A percentile compares a stretch with the other conserved stretches of the same genome.
Evolutionary conservation across 2,888 invertebrate genomes (phyloP).

Genomic region (Cartodere bifasciata): DNA sequence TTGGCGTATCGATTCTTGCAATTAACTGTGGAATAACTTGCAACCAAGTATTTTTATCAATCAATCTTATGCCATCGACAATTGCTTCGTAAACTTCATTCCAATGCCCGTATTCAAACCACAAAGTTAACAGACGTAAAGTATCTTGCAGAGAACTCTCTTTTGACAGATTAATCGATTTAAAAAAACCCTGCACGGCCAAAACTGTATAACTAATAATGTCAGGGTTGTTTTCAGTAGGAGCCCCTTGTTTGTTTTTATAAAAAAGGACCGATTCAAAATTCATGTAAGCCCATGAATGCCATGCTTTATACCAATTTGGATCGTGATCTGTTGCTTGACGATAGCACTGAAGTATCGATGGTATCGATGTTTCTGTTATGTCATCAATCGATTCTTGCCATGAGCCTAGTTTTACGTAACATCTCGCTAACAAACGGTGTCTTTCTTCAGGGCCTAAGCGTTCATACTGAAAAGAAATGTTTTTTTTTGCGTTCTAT

Average conservation of each 20-base stretch:
- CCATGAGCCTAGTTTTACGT: slow-evolving; percentile 91
- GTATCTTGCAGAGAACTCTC: slow-evolving; percentile 95
- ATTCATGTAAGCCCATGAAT: slow-evolving; percentile 96
- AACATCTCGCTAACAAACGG: slow-evolving; percentile 47
- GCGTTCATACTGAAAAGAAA: too few species aligned
- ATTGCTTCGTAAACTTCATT: slow-evolving; percentile 89
- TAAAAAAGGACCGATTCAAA: slow-evolving; percentile 78
- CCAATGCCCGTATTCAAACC: slow-evolving; percentile 97
- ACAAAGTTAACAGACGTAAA: slow-evolving; percentile 79
- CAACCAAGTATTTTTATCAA: slow-evolving; percentile 97
- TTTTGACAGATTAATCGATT: slow-evolving; percentile 80
- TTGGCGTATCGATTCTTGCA: slow-evolving; percentile 90
- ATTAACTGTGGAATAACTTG: slow-evolving; percentile 99
- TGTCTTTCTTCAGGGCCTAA: too few species aligned
- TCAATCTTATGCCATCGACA: slow-evolving; percentile 79
- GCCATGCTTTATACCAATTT: slow-evolving; percentile 97
- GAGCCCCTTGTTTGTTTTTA: slow-evolving; percentile 32
- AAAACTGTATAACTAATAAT: slow-evolving; percentile 70
- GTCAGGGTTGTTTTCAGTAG: slow-evolving; percentile 7
- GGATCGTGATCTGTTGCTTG: slow-evolving; percentile 75
- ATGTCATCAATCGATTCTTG: slow-evolving; percentile 77
- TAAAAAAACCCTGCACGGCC: slow-evolving; percentile 89
- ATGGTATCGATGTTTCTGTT: slow-evolving; percentile 62
- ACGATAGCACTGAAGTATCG: slow-evolving; percentile 63
- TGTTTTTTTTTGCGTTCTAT: too few species aligned